Percentiles rank a stretch among this genome's conserved stretches.
phyloP scores from a whole-genome alignment of 2,888 invertebrate species.

The Dichetophora obliterata region DNA sequence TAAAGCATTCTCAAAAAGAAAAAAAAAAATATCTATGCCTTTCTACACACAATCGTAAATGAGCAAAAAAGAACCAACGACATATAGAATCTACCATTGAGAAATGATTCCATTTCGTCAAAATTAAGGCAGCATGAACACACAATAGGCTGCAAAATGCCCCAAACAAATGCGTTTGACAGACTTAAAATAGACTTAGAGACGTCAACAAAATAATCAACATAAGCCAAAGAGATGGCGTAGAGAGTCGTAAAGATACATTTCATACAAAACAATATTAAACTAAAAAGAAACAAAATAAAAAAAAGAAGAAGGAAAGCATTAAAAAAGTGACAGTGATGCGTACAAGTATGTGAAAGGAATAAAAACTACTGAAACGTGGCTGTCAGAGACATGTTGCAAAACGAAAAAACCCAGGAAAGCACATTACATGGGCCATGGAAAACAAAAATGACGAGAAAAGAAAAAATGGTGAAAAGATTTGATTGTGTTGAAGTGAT shows the following conservation, averaged over 20 bases:
- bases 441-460: not conserved
- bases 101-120: not conserved
- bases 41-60: too few relatives aligned
- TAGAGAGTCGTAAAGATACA: not conserved
- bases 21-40: too few relatives aligned
- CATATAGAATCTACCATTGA: not conserved
- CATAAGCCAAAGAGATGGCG: conserved; percentile 45
- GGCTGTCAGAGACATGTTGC: conserved; percentile 55
- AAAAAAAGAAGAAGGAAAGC: conserved; percentile 11
- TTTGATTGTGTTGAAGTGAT: conserved; percentile 18
- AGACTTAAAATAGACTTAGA: conserved; percentile 27
- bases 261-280: conserved; percentile 43
- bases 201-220: conserved; percentile 65
- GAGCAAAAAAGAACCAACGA: not conserved
- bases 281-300: not conserved
- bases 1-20: too few relatives aligned
- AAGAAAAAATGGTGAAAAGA: conserved; percentile 49
- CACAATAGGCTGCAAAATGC: conserved; percentile 22
- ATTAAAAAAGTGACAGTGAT: conserved; percentile 61
- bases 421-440: not conserved
- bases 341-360: conserved; percentile 56
- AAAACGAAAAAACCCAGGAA: conserved; percentile 37
- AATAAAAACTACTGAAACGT: conserved; percentile 62
- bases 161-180: conserved; percentile 25
- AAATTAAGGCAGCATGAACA: not conserved